Conservation (phyloP, 2,888 invertebrate genomes). For the Amblyjoppa fuscipennis region DNA sequence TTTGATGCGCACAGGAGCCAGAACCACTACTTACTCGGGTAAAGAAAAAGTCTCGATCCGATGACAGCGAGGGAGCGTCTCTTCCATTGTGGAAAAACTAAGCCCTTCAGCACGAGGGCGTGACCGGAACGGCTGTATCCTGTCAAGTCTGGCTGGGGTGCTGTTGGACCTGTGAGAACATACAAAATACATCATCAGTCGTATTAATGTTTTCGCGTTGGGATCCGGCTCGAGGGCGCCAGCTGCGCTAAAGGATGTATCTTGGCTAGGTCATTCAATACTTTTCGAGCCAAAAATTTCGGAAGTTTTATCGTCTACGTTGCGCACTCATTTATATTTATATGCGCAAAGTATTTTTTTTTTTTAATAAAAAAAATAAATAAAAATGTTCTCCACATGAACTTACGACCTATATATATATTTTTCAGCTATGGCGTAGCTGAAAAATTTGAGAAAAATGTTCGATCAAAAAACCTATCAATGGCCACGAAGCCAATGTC, state of each 20-base stretch:
- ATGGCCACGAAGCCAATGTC: background rate
- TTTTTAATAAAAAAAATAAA: background rate
- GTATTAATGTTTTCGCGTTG: background rate
- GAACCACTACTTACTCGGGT: conserved; percentile 85
- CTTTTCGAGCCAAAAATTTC: background rate
- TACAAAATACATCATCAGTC: conserved; percentile 11
- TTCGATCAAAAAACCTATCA: background rate
- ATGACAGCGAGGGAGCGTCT: conserved; percentile 87
- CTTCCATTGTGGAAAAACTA: conserved; percentile 90
- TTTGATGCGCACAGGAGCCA: background rate
- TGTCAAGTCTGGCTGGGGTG: conserved; percentile 86
- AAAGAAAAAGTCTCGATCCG: conserved; percentile 88
- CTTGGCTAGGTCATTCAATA: background rate
- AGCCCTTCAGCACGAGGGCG: conserved; percentile 88
- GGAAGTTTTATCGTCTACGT: background rate
- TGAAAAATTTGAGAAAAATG: background rate
- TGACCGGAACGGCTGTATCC: conserved; percentile 85
- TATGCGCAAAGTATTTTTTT: background rate
- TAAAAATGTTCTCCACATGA: no score
- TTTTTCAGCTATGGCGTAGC: no score
- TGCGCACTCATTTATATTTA: background rate
- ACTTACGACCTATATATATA: no score
- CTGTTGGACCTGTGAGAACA: conserved; percentile 86
- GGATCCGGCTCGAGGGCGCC: background rate
- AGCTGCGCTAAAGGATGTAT: background rate